Conservation (phyloP, 2,113 vertebrate genomes). For the Myotis davidii region DNA sequence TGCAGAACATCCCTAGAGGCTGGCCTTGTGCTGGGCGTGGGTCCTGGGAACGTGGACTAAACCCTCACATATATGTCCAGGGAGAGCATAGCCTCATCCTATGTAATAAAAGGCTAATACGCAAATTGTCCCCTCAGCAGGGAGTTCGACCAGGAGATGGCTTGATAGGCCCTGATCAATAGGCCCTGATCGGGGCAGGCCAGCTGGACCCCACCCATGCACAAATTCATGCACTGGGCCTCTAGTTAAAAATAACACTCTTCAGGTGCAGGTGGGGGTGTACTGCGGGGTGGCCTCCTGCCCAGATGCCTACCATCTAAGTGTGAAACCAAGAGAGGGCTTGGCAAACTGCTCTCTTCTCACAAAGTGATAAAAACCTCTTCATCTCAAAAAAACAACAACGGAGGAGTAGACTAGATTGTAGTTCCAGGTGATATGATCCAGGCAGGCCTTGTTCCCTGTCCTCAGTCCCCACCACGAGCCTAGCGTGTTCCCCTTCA, state of each 20-base stretch:
- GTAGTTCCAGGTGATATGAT: background rate
- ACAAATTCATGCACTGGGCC: no score
- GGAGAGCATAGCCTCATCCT: background rate
- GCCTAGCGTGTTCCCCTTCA: background rate
- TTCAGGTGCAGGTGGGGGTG: background rate
- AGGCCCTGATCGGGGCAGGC: no score
- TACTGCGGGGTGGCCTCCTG: background rate
- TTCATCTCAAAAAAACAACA: background rate
- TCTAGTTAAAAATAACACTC: background rate
- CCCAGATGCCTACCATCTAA: background rate
- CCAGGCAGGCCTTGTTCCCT: background rate
- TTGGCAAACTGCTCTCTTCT: background rate
- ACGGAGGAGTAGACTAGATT: background rate
- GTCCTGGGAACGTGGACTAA: background rate
- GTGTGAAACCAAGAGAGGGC: background rate
- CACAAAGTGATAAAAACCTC: background rate
- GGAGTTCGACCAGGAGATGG: no score
- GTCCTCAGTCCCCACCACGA: background rate
- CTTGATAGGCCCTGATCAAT: no score
- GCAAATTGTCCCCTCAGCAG: no score
- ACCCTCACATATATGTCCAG: background rate
- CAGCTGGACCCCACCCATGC: no score
- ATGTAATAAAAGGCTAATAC: no score
- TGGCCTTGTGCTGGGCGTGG: background rate
- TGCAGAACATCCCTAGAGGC: background rate